These are phyloP conservation scores for Streptopelia turtur DNA, from an alignment of 2,797 vertebrate species.

Conservation along the genomic window DNA sequence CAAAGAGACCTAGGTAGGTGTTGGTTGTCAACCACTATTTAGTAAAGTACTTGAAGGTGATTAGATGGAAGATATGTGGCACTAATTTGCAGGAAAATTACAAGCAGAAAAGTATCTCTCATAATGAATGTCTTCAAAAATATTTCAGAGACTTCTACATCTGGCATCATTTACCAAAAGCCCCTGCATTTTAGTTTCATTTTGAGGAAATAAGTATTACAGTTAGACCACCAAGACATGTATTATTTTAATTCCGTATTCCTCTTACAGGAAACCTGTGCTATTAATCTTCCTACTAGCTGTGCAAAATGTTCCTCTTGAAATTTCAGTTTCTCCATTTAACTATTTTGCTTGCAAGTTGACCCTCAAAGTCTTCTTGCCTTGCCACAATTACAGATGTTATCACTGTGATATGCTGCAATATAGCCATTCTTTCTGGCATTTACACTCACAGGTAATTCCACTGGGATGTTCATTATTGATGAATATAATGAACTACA, in stretches of 20 bases:
- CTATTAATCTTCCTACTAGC: neutral
- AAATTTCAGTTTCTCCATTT: neutral
- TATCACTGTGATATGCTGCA: neutral
- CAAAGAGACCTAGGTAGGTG: accelerated
- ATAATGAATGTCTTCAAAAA: neutral
- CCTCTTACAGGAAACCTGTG: neutral
- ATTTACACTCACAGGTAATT: neutral
- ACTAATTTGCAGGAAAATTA: neutral
- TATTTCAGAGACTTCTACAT: neutral
- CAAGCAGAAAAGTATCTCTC: neutral
- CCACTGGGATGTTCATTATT: neutral
- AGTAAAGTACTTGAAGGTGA: neutral
- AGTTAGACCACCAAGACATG: neutral
- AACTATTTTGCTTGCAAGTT: neutral
- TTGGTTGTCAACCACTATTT: neutral
- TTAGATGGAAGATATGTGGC: neutral
- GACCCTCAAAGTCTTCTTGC: neutral
- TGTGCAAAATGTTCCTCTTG: neutral
- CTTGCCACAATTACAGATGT: neutral
- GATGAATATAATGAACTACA: neutral
- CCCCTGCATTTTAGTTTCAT: neutral
- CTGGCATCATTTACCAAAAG: neutral
- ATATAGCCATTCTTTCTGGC: neutral
- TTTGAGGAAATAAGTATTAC: neutral
- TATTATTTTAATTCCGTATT: neutral